Conservation (phyloP, 2,888 invertebrate genomes). For the Chymomyza amoena region DNA sequence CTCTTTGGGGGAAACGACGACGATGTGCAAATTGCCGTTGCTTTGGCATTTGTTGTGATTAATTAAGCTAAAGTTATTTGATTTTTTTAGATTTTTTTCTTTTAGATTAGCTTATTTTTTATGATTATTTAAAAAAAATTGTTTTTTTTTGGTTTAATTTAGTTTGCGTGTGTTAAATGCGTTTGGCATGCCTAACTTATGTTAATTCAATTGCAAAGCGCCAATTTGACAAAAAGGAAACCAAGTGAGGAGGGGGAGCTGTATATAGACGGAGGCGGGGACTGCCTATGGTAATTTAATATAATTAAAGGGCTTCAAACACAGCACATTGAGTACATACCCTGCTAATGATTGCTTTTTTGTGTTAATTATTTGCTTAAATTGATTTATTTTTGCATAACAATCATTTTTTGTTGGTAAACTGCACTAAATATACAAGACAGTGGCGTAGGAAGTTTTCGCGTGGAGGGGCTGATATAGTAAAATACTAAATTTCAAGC, state of each 20-base stretch:
- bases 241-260: not conserved
- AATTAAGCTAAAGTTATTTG: constrained; percentile 34
- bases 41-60: constrained; percentile 36
- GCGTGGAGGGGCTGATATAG: too few species aligned
- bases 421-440: too few species aligned
- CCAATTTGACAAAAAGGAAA: not conserved
- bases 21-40: constrained; percentile 47
- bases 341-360: not conserved
- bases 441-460: too few species aligned
- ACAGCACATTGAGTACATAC: not conserved
- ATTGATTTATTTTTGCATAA: not conserved
- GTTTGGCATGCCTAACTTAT: constrained; percentile 51
- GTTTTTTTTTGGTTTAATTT: constrained; percentile 8
- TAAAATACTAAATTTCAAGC: too few species aligned
- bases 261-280: not conserved
- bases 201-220: constrained; percentile 54
- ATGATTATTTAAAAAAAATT: constrained; percentile 5
- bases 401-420: too few species aligned
- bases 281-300: not conserved
- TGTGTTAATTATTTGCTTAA: not conserved
- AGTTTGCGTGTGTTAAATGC: constrained; percentile 37
- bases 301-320: constrained; percentile 1
- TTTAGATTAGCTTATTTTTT: constrained; percentile 3
- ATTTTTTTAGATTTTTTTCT: constrained; percentile 20
- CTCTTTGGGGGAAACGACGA: not conserved